These are phyloP conservation scores for Drosophila orosa DNA, from an alignment of 1,140 invertebrate genomes.

Conservation along the genomic window DNA sequence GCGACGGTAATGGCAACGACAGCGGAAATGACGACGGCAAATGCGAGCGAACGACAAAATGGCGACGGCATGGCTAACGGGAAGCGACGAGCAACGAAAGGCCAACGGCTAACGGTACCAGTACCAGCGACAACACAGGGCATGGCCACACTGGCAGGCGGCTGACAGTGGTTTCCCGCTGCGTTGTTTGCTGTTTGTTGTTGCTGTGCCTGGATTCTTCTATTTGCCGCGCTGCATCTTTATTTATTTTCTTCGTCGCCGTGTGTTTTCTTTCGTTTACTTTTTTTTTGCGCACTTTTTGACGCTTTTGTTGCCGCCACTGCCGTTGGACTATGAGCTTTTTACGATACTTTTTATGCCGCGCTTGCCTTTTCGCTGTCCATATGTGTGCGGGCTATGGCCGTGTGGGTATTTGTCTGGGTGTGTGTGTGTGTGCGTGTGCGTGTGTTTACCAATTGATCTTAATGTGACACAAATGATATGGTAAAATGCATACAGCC, in stretches of 20 bases:
- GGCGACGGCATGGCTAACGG: slow-evolving; percentile 50
- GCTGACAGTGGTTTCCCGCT: slow-evolving; percentile 64
- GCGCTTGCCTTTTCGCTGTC: slow-evolving; percentile 69
- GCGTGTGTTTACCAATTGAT: slow-evolving; percentile 82
- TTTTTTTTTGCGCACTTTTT: slow-evolving; percentile 75
- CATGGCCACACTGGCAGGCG: slow-evolving; percentile 67
- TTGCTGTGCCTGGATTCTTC: slow-evolving; percentile 42
- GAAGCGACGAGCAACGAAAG: slow-evolving; percentile 13
- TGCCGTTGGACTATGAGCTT: slow-evolving; percentile 41
- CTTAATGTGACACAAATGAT: slow-evolving; percentile 84
- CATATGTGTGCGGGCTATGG: slow-evolving; percentile 31
- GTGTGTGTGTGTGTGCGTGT: slow-evolving; percentile 26
- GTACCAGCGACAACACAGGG: slow-evolving; percentile 45
- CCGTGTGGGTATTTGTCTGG: slow-evolving; percentile 1
- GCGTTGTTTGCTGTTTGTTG: slow-evolving; percentile 57
- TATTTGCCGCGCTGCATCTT: slow-evolving; percentile 72
- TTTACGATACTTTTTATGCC: slow-evolving; percentile 76
- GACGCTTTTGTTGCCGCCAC: slow-evolving; percentile 57
- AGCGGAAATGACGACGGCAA: slow-evolving; percentile 35
- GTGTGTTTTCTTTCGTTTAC: slow-evolving; percentile 14
- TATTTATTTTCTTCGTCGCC: slow-evolving; percentile 39
- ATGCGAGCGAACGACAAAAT: slow-evolving; percentile 45
- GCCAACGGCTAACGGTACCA: slow-evolving; percentile 41
- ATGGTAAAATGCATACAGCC: slow-evolving; percentile 75
- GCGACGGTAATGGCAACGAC: slow-evolving; percentile 28